These are phyloP conservation scores for Eulithis testata DNA, from an alignment of 2,888 invertebrate species.

Conservation along the genomic window DNA sequence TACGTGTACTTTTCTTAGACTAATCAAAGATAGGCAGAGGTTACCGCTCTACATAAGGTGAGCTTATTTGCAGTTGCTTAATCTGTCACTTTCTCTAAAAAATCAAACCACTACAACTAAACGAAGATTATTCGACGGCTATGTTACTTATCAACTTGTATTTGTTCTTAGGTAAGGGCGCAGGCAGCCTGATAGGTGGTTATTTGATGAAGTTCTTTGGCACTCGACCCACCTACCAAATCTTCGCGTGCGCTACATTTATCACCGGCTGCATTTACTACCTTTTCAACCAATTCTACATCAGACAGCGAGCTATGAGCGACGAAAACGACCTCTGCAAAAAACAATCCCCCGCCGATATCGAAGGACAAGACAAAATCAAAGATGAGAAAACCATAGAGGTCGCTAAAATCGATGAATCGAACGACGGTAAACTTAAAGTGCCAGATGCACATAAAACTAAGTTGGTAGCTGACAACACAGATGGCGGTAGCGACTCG, in stretches of 20 bases:
- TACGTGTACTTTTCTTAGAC: too few species aligned
- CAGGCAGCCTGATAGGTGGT: constrained; percentile 90
- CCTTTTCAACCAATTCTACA: constrained; percentile 87
- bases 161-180: constrained; percentile 86
- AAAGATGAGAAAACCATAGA: constrained; percentile 60
- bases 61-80: not conserved
- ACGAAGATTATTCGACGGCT: too few species aligned
- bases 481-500: constrained; percentile 78
- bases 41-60: too few species aligned
- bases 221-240: constrained; percentile 88
- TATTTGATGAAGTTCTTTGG: constrained; percentile 90
- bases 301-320: constrained; percentile 81
- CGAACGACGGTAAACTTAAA: constrained; percentile 40
- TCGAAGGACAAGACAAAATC: constrained; percentile 62
- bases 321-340: constrained; percentile 85
- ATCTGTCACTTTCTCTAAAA: not conserved
- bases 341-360: constrained; percentile 68
- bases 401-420: constrained; percentile 57
- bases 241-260: constrained; percentile 86
- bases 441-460: constrained; percentile 36
- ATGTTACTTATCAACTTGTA: not conserved
- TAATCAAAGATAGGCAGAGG: too few species aligned
- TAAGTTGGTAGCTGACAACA: constrained; percentile 61
- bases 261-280: constrained; percentile 88
- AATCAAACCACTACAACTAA: too few species aligned